Percentiles rank a stretch among this genome's conserved stretches.
Evolutionary conservation across 2,888 invertebrate species (phyloP).

Genomic region (Pyralis farinalis): DNA sequence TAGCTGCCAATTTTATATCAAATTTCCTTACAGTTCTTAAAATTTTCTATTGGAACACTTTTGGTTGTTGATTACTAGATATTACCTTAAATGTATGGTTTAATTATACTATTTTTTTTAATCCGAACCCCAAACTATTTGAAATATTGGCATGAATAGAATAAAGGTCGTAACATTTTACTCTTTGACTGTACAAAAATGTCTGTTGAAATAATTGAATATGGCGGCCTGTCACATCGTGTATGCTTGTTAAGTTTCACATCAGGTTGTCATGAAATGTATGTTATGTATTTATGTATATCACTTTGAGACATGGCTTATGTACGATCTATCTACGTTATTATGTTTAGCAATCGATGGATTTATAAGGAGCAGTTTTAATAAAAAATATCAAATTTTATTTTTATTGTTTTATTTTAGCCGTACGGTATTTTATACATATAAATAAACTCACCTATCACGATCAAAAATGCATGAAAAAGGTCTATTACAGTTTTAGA

Average conservation of each 20-base stretch:
- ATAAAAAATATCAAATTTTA: slow-evolving; percentile 72
- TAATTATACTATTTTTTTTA: no score
- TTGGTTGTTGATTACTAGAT: no score
- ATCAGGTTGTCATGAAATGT: slow-evolving; percentile 29
- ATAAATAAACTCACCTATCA: no score
- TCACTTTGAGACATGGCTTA: slow-evolving; percentile 68
- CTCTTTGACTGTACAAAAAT: slow-evolving; percentile 10
- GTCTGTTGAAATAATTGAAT: slow-evolving; percentile 11
- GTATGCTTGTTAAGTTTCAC: slow-evolving; percentile 24
- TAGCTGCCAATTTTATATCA: no score
- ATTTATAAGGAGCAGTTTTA: slow-evolving; percentile 79
- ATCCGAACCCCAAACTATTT: no score
- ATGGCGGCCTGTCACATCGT: slow-evolving; percentile 31
- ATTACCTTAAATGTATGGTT: no score
- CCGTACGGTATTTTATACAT: no score
- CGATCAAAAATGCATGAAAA: no score
- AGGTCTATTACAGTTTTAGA: no score
- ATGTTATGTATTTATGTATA: slow-evolving; percentile 59
- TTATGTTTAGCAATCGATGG: slow-evolving; percentile 78
- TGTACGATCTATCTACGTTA: slow-evolving; percentile 61
- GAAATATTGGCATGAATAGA: neutral
- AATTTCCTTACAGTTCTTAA: no score
- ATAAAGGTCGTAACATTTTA: slow-evolving; percentile 9
- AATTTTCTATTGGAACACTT: no score
- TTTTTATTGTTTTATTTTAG: slow-evolving; percentile 34